Percentiles rank a stretch among this genome's conserved stretches.
phyloP scores from a whole-genome alignment of 2,797 vertebrate genomes.

The Morus bassanus region DNA sequence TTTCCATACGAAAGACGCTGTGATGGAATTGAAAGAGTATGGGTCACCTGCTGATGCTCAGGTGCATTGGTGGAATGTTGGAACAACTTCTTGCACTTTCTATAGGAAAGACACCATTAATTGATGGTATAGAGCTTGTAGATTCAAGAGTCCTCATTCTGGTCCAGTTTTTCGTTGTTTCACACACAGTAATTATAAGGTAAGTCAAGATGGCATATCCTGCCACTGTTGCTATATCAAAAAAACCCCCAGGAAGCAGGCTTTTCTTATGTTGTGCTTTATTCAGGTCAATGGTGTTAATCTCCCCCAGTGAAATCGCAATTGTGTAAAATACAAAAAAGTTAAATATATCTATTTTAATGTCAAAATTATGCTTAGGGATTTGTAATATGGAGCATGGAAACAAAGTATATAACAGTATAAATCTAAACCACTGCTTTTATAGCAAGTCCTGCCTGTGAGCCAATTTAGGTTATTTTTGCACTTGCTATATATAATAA shows the following conservation, averaged over 20 bases:
- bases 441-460: background rate
- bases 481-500: background rate
- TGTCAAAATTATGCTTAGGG: background rate
- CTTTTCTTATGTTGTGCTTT: background rate
- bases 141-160: background rate
- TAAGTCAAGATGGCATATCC: background rate
- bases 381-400: background rate
- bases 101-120: rapidly evolving
- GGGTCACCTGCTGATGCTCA: background rate
- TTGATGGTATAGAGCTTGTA: background rate
- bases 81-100: background rate
- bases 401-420: background rate
- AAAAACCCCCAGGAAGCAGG: too few relatives aligned
- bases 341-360: background rate
- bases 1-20: rapidly evolving
- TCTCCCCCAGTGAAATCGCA: background rate
- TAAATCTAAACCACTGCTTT: background rate
- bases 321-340: background rate
- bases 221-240: background rate
- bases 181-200: rapidly evolving
- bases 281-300: background rate
- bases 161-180: background rate
- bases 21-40: background rate
- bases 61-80: background rate
- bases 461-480: background rate